Base-by-base conservation (phyloP, 2,113 vertebrate genomes). In the Gallinago undulata region DNA sequence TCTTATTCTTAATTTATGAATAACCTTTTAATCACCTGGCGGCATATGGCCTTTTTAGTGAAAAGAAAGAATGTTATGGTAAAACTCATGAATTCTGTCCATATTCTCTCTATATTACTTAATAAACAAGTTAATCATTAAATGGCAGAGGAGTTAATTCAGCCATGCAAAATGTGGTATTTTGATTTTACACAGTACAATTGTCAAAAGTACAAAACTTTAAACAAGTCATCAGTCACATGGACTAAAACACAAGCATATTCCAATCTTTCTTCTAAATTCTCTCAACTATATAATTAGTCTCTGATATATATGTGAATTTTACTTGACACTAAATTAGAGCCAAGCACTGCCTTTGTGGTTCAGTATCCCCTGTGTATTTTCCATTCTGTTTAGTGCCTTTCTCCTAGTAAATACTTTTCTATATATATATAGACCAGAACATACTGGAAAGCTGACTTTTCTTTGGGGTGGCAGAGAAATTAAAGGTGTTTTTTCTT, bases 131-230 rank as follows among this genome's bases (percentile, higher is more conserved):
- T 39, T 69, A 74, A 83, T 81, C 89, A 90, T 94, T 62, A 89
- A 97, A 86, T 39, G 70, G 85, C 55, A 87, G 74, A 87, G 45
- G 55, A 86, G 56, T 89, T 80, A 60, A 78, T 77, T 89, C 86
- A 83, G 45, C 28, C 48, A 74, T 12, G 53, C 43, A 83, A 86
- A 90, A 91, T 1, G 3, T 18, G 55, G 24, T 19, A 22, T 67
- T 87, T 93, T 86, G n/a, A 78, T 90, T 92, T 73, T 62, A 15
- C 67, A 60, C 47, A 53, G 66, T 18, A 63, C 43, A 74, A 85
- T 31, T 89, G 45, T 48, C n/a, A 91, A 59, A 87, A 84, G 56
- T 21, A 35, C 7, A 55, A 70, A 88, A 81, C 35, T 81, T 80
- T 1, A 28, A 67, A 70, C 30, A 93, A 87, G 74, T 35, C 60